Base-by-base conservation (phyloP, 2,888 invertebrate genomes). In the Neocrepidodera transversa region DNA sequence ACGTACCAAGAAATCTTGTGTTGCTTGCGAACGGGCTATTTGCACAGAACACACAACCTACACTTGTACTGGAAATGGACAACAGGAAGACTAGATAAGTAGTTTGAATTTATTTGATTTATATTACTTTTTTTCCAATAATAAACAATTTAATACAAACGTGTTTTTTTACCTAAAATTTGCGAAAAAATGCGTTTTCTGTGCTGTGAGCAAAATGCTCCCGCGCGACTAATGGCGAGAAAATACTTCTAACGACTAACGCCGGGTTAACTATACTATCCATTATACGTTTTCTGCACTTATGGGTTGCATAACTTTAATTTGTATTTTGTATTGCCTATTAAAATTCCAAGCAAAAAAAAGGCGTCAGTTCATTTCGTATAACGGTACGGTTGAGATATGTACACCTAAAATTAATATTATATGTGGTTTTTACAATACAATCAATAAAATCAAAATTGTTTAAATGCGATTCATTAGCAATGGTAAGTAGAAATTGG, bases 141-240 rank as follows among this genome's bases (percentile, higher is more conserved):
- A 36, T 36, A 13, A 36, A 36, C 2, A 32, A 32, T 40, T 23
- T 23, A 23, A 23, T 23, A 23, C 3, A 3, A 23, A 5, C 3
- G 3, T 3, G 3, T 23, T 23, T 23, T 23, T 23, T 23, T 23
- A 23, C 23, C 23, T 23, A 23, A 18, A 42, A 8, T 18, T 42
- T n/a, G 18, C n/a, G 20, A 18, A 42, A 18, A 18, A 42, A n/a
- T 18, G 2, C 36, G 36, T 13, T 36, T 36, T 13, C 13, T 36
- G 36, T 36, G 36, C 14, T 36, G 36, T 36, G 36, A 36, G 36
- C 36, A 36, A 36, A 36, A 14, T 14, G 14, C 36, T 36, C 36
- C 36, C 4, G 36, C 36, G 36, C 36, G 36, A 36, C 11, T 18
- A 18, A 40, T 40, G 18, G 40, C 18, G 13, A 11, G 43, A 26